A percentile compares a stretch with the other conserved stretches of the same genome.
These are phyloP conservation scores for Trichechus manatus DNA, from an alignment of 2,113 vertebrate species.

Conservation along the genomic window DNA sequence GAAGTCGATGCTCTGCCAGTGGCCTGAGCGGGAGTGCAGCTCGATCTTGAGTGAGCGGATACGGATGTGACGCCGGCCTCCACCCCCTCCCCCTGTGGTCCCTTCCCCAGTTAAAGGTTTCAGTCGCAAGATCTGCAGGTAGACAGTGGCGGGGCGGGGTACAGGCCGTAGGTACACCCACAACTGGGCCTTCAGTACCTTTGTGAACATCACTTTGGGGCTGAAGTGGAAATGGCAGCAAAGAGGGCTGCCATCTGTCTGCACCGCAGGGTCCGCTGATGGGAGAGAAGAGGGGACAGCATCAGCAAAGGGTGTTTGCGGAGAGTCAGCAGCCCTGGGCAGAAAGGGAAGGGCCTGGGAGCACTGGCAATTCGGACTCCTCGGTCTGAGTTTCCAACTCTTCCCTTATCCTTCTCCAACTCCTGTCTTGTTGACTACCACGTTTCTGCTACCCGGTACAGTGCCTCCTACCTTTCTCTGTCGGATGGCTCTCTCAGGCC, in stretches of 20 bases:
- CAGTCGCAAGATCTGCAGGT: constrained; percentile 97
- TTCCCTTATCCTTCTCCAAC: neutral
- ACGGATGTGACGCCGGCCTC: constrained; percentile 93
- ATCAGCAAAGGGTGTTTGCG: constrained; percentile 66
- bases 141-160: constrained; percentile 96
- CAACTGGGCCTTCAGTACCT: constrained; percentile 98
- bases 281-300: constrained; percentile 78
- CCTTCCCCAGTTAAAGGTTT: constrained; percentile 97
- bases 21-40: constrained; percentile 94
- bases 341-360: neutral
- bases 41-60: constrained; percentile 98
- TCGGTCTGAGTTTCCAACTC: constrained; percentile 46
- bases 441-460: neutral
- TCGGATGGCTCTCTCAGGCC: neutral
- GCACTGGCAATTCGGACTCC: neutral
- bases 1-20: constrained; percentile 99
- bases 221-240: constrained; percentile 99
- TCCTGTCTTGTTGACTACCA: neutral
- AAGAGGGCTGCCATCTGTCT: constrained; percentile 96
- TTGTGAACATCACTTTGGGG: constrained; percentile 99
- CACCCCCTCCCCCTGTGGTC: constrained; percentile 86
- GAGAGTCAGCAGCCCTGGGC: neutral
- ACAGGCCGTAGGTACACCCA: constrained; percentile 98
- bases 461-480: neutral
- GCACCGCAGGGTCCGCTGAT: constrained; percentile 95